A percentile compares a stretch with the other conserved stretches of the same genome.
Evolutionary conservation across 2,888 invertebrate species (phyloP).

Genomic region (Netelia melanura): DNA sequence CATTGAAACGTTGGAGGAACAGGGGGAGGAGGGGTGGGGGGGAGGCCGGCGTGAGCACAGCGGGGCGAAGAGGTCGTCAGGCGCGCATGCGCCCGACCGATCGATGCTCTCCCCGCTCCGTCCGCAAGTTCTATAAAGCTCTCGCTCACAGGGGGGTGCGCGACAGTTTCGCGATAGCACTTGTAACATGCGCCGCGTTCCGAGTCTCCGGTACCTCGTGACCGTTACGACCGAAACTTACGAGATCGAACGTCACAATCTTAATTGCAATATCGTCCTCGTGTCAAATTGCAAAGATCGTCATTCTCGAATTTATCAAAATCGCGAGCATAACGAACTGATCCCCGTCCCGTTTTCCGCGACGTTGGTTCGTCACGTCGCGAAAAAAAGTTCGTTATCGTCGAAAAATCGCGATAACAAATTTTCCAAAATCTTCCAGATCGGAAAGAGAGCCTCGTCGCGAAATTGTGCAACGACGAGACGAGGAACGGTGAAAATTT

Average conservation of each 20-base stretch:
- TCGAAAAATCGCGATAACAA: not conserved
- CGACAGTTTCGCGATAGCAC: conserved; percentile 83
- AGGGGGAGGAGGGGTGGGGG: conserved; percentile 41
- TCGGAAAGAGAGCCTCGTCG: not conserved
- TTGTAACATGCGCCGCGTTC: conserved; percentile 81
- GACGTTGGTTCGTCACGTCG: not conserved
- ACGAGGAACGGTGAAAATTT: conserved; percentile 23
- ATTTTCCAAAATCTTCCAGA: not conserved
- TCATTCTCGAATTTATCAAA: not conserved
- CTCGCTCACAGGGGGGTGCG: conserved; percentile 81
- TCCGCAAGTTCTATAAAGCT: conserved; percentile 82
- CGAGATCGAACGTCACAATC: conserved; percentile 44
- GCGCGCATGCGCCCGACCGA: conserved; percentile 84
- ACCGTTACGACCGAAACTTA: conserved; percentile 54
- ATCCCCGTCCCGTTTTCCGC: not conserved
- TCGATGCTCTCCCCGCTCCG: conserved; percentile 81
- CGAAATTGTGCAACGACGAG: not conserved
- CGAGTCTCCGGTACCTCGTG: conserved; percentile 69
- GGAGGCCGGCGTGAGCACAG: conserved; percentile 36
- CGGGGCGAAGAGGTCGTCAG: conserved; percentile 74
- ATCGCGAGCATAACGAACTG: conserved; percentile 16
- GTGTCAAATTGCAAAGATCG: conserved; percentile 29
- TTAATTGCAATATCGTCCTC: conserved; percentile 44
- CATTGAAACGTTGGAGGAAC: conserved; percentile 16
- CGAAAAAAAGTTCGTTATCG: conserved; percentile 3